A percentile compares a stretch with the other conserved stretches of the same genome.
These are phyloP conservation scores for Hydrolagus colliei DNA, from an alignment of 2,797 vertebrate species.

Conservation along the genomic window DNA sequence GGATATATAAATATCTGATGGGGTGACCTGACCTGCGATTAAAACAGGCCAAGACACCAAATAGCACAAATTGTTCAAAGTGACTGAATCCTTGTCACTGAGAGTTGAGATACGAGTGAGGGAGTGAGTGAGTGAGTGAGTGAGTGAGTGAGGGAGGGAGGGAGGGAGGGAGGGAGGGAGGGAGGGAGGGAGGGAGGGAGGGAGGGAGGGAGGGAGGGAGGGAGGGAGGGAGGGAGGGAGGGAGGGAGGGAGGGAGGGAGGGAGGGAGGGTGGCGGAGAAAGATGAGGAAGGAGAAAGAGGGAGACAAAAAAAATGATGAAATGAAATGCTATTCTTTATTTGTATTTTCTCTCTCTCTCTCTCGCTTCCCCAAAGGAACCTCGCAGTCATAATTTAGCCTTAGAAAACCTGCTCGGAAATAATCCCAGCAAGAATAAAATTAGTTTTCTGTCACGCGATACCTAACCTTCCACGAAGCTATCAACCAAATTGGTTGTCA, in stretches of 20 bases:
- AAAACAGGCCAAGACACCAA: neutral
- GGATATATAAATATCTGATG: neutral
- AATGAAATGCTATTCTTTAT: conserved; percentile 2
- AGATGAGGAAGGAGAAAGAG: too few species aligned
- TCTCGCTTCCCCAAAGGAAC: neutral
- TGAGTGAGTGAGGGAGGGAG: too few species aligned
- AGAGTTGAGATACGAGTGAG: too few species aligned
- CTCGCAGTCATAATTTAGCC: neutral
- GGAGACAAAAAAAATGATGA: neutral
- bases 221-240: too few species aligned
- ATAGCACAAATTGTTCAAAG: too few species aligned
- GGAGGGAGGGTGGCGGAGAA: too few species aligned
- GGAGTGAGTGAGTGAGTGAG: too few species aligned
- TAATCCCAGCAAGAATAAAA: conserved; percentile 13
- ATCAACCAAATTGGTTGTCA: conserved; percentile 16
- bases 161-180: too few species aligned
- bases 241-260: too few species aligned
- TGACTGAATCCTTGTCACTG: too few species aligned
- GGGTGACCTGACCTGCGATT: neutral
- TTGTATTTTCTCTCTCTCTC: neutral
- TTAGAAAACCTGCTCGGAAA: neutral
- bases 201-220: too few species aligned
- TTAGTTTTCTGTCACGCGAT: conserved; percentile 4
- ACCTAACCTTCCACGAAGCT: neutral
- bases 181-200: too few species aligned